phyloP scores from a whole-genome alignment of 2,113 vertebrate species.

The Apus apus region DNA sequence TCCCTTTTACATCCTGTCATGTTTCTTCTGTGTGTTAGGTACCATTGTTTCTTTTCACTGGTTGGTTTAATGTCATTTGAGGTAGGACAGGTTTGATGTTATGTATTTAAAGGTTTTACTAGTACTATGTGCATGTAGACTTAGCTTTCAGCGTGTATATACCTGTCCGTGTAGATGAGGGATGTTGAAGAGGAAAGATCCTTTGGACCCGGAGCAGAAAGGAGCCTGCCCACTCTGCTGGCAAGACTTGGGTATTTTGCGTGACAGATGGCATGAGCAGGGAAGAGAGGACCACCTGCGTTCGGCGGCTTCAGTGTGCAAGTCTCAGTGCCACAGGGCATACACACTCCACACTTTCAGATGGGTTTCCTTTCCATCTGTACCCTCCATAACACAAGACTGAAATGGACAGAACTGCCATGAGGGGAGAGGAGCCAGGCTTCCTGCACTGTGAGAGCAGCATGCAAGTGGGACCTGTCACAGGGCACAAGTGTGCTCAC shows the following conservation, averaged over 20 bases:
- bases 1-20: accelerated
- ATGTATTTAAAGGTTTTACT: not conserved
- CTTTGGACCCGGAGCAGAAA: not conserved
- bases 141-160: not conserved
- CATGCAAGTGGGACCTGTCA: accelerated
- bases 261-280: not conserved
- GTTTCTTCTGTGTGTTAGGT: not conserved
- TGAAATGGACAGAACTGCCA: not conserved
- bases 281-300: not conserved
- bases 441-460: accelerated
- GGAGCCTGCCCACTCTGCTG: not conserved
- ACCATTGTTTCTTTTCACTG: not conserved
- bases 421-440: not conserved
- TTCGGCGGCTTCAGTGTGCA: not conserved
- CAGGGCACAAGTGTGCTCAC: not conserved
- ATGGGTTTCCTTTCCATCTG: not conserved
- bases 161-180: not conserved
- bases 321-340: not conserved
- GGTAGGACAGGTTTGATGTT: not conserved
- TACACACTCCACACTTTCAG: not conserved
- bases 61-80: not conserved
- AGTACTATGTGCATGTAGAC: not conserved
- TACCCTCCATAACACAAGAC: accelerated
- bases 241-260: not conserved
- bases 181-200: not conserved